These are phyloP conservation scores for Sebastolobus altivelis DNA, from an alignment of 2,797 vertebrate species.

Conservation along the genomic window DNA sequence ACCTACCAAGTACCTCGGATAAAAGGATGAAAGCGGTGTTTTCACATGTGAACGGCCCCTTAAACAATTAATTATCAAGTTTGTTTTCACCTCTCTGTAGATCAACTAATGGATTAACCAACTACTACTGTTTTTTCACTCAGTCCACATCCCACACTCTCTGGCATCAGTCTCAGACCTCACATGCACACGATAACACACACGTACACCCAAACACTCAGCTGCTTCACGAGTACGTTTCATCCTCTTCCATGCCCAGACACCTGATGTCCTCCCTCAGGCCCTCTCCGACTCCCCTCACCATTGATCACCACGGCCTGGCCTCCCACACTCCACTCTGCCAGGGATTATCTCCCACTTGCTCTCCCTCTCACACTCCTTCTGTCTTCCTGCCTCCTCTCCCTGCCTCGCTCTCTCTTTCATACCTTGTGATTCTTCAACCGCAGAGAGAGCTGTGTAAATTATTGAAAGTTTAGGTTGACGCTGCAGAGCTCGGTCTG, in stretches of 20 bases:
- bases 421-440: slow-evolving; percentile 31
- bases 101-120: neutral
- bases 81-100: neutral
- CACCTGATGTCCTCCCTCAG: slow-evolving; percentile 60
- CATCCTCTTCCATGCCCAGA: slow-evolving; percentile 49
- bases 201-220: neutral
- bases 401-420: slow-evolving; percentile 25
- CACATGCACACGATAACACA: slow-evolving; percentile 7
- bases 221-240: slow-evolving; percentile 31
- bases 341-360: slow-evolving; percentile 55
- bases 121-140: neutral
- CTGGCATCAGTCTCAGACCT: neutral
- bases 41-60: too few species aligned
- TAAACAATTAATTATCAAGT: neutral
- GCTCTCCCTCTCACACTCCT: slow-evolving; percentile 15
- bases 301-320: slow-evolving; percentile 56
- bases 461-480: slow-evolving; percentile 66
- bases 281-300: slow-evolving; percentile 50
- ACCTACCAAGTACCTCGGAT: too few species aligned
- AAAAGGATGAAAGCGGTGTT: too few species aligned
- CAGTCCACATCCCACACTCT: neutral
- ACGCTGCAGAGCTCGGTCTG: slow-evolving; percentile 18
- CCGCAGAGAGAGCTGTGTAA: slow-evolving; percentile 43
- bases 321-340: slow-evolving; percentile 61
- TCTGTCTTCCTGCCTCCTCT: neutral